These are phyloP conservation scores for Cynodonichthys magdalenae DNA, from an alignment of 2,797 vertebrate species.

Conservation along the genomic window DNA sequence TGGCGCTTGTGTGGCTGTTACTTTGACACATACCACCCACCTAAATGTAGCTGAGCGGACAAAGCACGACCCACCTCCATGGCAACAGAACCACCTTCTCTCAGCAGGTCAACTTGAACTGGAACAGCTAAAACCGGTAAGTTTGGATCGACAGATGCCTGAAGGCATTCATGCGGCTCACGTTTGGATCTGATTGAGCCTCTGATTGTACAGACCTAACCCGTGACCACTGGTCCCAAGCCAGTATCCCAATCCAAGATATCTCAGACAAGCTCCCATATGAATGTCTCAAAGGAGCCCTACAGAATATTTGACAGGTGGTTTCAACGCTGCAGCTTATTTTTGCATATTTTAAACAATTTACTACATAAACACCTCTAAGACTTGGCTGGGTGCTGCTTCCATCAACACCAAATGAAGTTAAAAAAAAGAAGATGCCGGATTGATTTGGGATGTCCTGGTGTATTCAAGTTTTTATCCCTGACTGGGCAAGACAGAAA, in stretches of 20 bases:
- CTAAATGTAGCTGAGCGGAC: conserved; percentile 14
- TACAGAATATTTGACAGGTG: neutral
- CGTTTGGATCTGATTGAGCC: too few species aligned
- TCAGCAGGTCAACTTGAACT: neutral
- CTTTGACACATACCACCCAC: conserved; percentile 14
- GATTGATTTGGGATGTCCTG: neutral
- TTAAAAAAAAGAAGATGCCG: neutral
- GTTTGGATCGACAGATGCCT: neutral
- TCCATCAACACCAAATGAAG: neutral
- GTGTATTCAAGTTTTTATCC: neutral
- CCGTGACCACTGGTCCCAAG: too few species aligned
- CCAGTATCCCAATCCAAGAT: neutral
- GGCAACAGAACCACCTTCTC: neutral
- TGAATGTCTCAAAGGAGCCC: neutral
- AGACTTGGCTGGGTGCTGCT: neutral
- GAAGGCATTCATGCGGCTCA: neutral
- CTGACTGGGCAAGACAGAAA: neutral
- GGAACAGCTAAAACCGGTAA: neutral
- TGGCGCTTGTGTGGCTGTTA: conserved; percentile 10
- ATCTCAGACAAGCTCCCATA: neutral
- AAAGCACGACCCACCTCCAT: conserved; percentile 14
- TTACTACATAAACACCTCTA: neutral
- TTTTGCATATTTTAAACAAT: neutral
- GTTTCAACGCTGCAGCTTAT: neutral
- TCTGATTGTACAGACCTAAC: neutral